Conservation (phyloP, 1,140 invertebrate species). For the Musca vetustissima region DNA sequence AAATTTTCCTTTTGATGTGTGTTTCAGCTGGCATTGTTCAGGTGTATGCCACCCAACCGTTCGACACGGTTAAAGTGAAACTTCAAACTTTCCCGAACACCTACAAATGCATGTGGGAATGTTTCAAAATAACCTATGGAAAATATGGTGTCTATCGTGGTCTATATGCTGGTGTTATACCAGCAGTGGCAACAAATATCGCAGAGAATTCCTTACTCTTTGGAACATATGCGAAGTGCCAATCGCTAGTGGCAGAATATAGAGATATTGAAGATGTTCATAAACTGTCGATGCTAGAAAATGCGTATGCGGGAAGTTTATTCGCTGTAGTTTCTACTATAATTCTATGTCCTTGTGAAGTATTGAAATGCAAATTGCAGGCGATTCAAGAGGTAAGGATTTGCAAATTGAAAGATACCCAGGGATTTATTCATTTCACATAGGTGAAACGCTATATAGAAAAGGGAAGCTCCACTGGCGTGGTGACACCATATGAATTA, state of each 20-base stretch:
- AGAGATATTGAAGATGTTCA: no score
- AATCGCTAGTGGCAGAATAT: not conserved
- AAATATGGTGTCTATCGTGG: conserved; percentile 80
- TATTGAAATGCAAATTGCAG: no score
- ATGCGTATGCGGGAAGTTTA: no score
- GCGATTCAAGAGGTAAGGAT: no score
- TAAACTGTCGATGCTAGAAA: no score
- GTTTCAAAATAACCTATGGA: conserved; percentile 76
- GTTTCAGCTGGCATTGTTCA: conserved; percentile 83
- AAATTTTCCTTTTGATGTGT: not conserved
- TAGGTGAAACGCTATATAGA: not conserved
- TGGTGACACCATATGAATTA: no score
- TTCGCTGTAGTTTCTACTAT: no score
- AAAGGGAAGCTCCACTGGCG: not conserved
- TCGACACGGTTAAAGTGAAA: conserved; percentile 98
- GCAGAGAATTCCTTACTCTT: not conserved
- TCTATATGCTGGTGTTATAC: conserved; percentile 92
- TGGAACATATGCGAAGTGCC: not conserved
- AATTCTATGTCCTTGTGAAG: no score
- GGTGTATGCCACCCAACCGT: conserved; percentile 96
- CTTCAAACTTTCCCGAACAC: conserved; percentile 95
- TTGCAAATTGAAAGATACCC: no score
- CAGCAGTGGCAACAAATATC: conserved; percentile 65
- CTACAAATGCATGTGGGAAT: conserved; percentile 83
- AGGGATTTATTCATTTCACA: no score